A percentile compares a stretch with the other conserved stretches of the same genome.
phyloP scores from a whole-genome alignment of 1,140 invertebrate genomes.

The Drosophila willistoni region DNA sequence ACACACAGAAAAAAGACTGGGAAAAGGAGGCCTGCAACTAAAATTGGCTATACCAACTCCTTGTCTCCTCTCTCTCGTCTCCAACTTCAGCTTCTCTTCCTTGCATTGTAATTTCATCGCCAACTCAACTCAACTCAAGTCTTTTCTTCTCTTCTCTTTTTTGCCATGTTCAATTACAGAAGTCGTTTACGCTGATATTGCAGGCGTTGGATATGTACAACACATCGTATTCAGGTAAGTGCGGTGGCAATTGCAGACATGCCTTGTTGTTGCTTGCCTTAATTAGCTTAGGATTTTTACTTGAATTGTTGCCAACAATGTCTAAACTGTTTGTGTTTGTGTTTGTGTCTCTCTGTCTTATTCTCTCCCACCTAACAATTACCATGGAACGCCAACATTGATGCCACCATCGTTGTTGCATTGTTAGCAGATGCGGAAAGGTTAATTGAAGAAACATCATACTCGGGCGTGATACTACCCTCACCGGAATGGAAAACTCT shows the following conservation, averaged over 20 bases:
- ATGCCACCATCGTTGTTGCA: constrained; percentile 73
- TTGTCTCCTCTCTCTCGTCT: constrained; percentile 19
- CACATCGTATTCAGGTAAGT: constrained; percentile 87
- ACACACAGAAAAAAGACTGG: constrained; percentile 37
- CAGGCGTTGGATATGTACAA: constrained; percentile 93
- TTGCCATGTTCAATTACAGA: constrained; percentile 85
- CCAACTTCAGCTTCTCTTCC: constrained; percentile 5
- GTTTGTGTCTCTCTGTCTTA: constrained; percentile 14
- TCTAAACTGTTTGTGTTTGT: constrained; percentile 55
- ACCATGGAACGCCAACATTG: constrained; percentile 74
- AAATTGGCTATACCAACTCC: constrained; percentile 27
- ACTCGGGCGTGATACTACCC: constrained; percentile 94
- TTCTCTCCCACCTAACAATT: constrained; percentile 14
- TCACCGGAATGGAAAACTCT: constrained; percentile 95
- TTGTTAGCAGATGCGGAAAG: constrained; percentile 85
- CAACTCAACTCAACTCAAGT: background rate
- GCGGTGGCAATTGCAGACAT: constrained; percentile 69
- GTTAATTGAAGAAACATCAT: constrained; percentile 94
- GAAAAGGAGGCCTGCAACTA: constrained; percentile 34
- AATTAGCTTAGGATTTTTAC: constrained; percentile 57
- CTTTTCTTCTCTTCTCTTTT: background rate
- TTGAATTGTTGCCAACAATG: constrained; percentile 70
- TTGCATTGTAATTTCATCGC: constrained; percentile 12
- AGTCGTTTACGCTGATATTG: constrained; percentile 95
- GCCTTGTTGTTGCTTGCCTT: constrained; percentile 63